Base-by-base conservation (phyloP, 2,888 invertebrate genomes). In the Agrilus mali region DNA sequence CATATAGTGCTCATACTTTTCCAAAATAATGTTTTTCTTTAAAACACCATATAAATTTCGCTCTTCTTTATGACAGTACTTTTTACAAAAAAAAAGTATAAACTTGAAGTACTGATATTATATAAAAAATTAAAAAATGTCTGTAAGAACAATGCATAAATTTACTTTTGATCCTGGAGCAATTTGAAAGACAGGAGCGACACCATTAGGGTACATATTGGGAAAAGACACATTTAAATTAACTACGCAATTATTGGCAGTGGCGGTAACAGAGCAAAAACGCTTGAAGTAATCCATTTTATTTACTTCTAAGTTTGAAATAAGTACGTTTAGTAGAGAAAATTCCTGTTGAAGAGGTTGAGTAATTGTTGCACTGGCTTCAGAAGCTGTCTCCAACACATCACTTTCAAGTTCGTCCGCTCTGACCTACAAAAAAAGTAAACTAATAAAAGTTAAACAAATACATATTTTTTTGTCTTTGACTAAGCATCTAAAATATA, bases 311-410 rank as follows among this genome's bases (percentile, higher is more conserved):
- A 86, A 74, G 62, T 84, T 81, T 3, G 80, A 80, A 59, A 85
- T 82, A 58, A 82, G 79, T 37, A 80, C 76, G 59, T 85, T 85
- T 39, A 86, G 70, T 33, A 85, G 62, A 2, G 82, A 81, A 64
- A 86, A 86, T 60, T 86, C 85, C 60, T 84, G 82, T 56, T 81
- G 79, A 33, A 86, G 65, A 2, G 75, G 76, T 58, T 75, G 75
- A 10, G 47, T 45, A 36, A 44, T 47, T 16, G 17, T 27, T 44
- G 13, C 27, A 40, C 41, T 41, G 27, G 42, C 43, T 41, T 48
- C 47, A 22, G 43, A 42, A 17, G 36, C 33, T 7, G 41, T 38
- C 20, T 49, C 47, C 14, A 17, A 36, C 8, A 42, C 22, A 33
- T 46, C 45, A 36, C 43, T 45, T 6, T 46, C 47, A 4, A 40